Evolutionary conservation across 2,888 invertebrate species (phyloP), one percentile per base, ranked within the genome.

Genomic region (Mythimna vitellina): DNA sequence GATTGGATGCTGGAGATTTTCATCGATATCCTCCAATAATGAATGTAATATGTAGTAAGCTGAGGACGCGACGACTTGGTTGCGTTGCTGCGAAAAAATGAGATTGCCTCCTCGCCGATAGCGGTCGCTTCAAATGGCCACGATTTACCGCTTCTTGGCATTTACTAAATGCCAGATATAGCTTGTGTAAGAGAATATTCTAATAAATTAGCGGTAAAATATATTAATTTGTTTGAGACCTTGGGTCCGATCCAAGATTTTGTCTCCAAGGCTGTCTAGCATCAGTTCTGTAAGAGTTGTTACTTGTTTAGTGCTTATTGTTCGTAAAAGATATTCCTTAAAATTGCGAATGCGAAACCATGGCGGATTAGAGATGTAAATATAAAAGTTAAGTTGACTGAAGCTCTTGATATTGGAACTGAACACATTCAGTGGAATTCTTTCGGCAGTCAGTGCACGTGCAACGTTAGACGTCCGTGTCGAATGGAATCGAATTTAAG

Each of bases 1-100:
- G 95, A 96, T 96, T 96, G 96, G 96, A 95, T 94, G 92, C 88
- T 92, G 90, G 91, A 93, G 93, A 92, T 94, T 94, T 92, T 90
- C 94, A 93, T 95, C 93, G 94, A 95, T 95, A 94, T 93, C 92
- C 89, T 90, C 89, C 92, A 89, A 93, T 94, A 95, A 95, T 95
- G 94, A 94, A 94, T 92, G 90, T 94, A 93, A 95, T 95, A 95
- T 92, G 92, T 93, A 91, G 92, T 94, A 92, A 93, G 92, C 92
- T 92, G 89, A 89, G 87, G 90, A 86, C 87, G 89, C 84, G 72
- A 79, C 73, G 85, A 85, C 83, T 87, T 84, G 87, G 86, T 88
- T 84, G 87, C 71, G 86, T 89, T 85, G 87, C 76, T 85, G 85
- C 78, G 85, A 88, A 89, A 90, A 92, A 91, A 91, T 90, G 75